Evolutionary conservation across 2,113 vertebrate species (phyloP).

Genomic region (Aplodontia rufa): DNA sequence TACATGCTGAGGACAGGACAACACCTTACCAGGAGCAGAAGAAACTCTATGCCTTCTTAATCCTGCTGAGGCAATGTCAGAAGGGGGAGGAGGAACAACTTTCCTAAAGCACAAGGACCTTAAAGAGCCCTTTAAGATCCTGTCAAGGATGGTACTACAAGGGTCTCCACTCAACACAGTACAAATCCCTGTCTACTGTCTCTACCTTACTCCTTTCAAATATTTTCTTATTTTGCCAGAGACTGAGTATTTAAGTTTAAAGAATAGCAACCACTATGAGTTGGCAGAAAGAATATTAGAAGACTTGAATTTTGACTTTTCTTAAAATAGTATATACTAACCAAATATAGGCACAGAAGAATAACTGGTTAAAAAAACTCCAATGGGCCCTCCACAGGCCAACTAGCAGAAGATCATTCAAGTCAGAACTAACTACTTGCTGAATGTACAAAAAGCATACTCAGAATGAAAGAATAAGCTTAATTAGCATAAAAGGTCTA

Average conservation of each 20-base stretch:
- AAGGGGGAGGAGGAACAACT: neutral
- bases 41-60: neutral
- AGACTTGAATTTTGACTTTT: constrained; percentile 6
- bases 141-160: neutral
- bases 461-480: neutral
- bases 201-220: neutral
- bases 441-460: neutral
- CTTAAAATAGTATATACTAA: constrained; percentile 23
- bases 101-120: neutral
- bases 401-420: neutral
- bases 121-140: no score
- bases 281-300: neutral
- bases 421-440: neutral
- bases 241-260: constrained; percentile 10
- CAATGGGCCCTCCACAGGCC: neutral
- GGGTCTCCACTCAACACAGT: neutral
- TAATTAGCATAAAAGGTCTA: neutral
- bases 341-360: neutral
- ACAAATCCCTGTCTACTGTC: neutral
- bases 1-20: neutral
- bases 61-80: neutral
- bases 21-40: neutral
- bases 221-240: neutral
- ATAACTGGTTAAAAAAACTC: neutral
- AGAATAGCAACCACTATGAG: neutral